Evolutionary conservation across 2,888 invertebrate species (phyloP).

Genomic region (Heliconius erato): DNA sequence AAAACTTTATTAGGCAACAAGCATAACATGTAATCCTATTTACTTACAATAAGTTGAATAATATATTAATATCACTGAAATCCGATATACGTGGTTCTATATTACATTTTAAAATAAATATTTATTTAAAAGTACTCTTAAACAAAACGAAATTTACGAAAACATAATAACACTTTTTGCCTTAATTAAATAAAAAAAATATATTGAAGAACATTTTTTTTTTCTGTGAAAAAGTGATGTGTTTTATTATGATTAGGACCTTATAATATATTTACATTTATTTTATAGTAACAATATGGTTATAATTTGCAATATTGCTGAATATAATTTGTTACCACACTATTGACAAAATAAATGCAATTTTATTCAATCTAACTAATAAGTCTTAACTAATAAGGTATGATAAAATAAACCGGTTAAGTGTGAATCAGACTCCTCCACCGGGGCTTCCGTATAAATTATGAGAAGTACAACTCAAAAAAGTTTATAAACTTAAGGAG

Average conservation of each 20-base stretch:
- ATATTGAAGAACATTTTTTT: not conserved
- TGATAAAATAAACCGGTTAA: not conserved
- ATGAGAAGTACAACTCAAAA: too few species aligned
- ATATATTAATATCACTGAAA: constrained; percentile 78
- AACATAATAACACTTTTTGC: constrained; percentile 13
- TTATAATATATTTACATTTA: not conserved
- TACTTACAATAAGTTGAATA: constrained; percentile 63
- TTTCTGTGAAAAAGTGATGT: not conserved
- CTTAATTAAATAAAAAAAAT: not conserved
- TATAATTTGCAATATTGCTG: not conserved
- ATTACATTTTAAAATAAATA: constrained; percentile 53
- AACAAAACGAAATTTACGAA: constrained; percentile 23
- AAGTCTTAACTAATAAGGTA: not conserved
- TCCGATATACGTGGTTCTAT: constrained; percentile 75
- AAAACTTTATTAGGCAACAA: constrained; percentile 73
- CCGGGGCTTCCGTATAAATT: too few species aligned
- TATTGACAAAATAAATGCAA: constrained; percentile 8
- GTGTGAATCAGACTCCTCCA: too few species aligned
- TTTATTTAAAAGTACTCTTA: constrained; percentile 38
- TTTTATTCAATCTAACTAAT: not conserved
- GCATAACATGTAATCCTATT: constrained; percentile 62
- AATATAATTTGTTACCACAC: not conserved
- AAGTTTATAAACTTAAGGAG: too few species aligned
- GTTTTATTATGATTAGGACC: not conserved
- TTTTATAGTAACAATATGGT: not conserved